These are phyloP conservation scores for Agapostemon virescens DNA, from an alignment of 2,888 invertebrate genomes.

Conservation along the genomic window DNA sequence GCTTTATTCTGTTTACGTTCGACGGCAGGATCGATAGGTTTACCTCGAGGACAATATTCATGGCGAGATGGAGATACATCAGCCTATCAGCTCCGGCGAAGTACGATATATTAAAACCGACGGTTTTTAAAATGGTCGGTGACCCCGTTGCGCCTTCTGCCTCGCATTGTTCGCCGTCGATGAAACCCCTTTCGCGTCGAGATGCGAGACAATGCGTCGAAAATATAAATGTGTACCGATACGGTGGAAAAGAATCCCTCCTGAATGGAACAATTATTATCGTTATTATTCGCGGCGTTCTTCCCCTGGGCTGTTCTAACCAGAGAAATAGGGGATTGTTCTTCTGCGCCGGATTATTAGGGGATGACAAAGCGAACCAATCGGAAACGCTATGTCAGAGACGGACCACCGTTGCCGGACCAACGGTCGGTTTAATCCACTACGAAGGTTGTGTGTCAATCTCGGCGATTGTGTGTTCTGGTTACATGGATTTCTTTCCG, in stretches of 20 bases:
- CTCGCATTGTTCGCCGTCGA: background rate
- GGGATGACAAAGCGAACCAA: background rate
- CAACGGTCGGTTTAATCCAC: background rate
- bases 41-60: constrained; percentile 35
- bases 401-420: background rate
- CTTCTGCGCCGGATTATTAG: background rate
- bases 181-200: background rate
- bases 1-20: constrained; percentile 10
- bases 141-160: background rate
- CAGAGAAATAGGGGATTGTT: background rate
- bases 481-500: background rate
- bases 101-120: constrained; percentile 24
- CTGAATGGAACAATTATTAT: constrained; percentile 6
- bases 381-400: background rate
- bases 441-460: background rate
- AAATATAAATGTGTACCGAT: constrained; percentile 2
- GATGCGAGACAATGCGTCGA: background rate
- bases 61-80: constrained; percentile 22
- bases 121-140: constrained; percentile 11
- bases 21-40: constrained; percentile 38
- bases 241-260: background rate
- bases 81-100: background rate
- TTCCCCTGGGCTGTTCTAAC: background rate
- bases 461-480: too few species aligned
- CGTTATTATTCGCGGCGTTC: background rate